Evolutionary conservation across 2,888 invertebrate species (phyloP).

Genomic region (Agrochola circellaris): DNA sequence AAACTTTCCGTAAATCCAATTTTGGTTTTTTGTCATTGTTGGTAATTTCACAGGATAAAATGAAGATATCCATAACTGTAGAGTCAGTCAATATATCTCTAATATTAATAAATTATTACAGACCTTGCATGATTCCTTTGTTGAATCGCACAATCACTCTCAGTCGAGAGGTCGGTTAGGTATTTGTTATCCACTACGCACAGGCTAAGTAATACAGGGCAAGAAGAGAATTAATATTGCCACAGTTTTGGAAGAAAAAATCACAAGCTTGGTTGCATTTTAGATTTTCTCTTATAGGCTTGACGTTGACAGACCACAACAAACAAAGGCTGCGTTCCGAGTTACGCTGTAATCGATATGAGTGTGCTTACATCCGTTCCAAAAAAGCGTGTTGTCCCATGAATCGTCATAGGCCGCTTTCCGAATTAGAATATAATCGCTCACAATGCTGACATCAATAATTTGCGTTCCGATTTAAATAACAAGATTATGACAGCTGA

Average conservation of each 20-base stretch:
- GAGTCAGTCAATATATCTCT: not conserved
- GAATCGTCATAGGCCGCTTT: too few relatives aligned
- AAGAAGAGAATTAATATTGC: too few relatives aligned
- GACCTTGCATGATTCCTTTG: slow-evolving; percentile 44
- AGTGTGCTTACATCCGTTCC: too few relatives aligned
- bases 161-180: not conserved
- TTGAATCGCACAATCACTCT: slow-evolving; percentile 15
- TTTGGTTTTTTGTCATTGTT: not conserved
- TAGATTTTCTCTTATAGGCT: not conserved
- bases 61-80: not conserved
- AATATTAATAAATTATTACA: slow-evolving; percentile 11
- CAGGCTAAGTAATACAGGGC: too few relatives aligned
- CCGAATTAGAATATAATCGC: too few relatives aligned
- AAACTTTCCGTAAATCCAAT: too few relatives aligned
- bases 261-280: not conserved
- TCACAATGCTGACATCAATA: too few relatives aligned
- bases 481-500: too few relatives aligned
- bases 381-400: too few relatives aligned
- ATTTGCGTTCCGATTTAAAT: too few relatives aligned
- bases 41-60: not conserved
- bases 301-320: not conserved
- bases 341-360: too few relatives aligned
- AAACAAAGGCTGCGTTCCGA: not conserved
- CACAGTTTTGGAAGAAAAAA: not conserved
- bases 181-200: not conserved